phyloP scores from a whole-genome alignment of 2,888 invertebrate species.

The Acanthopleura granulata region DNA sequence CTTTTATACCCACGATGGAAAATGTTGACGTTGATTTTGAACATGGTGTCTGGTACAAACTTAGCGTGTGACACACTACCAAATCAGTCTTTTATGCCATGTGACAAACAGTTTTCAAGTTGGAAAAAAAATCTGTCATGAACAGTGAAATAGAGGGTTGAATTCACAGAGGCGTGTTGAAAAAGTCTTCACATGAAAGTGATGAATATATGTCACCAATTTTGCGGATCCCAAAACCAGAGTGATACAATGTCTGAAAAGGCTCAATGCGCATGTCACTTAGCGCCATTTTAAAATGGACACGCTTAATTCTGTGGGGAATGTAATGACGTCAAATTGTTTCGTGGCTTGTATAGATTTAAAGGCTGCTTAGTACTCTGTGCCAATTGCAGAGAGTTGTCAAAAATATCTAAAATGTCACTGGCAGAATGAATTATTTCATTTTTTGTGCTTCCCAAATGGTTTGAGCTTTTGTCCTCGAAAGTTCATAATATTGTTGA shows the following conservation, averaged over 20 bases:
- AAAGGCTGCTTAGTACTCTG: conserved; percentile 32
- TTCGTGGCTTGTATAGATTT: conserved; percentile 32
- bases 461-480: conserved; percentile 22
- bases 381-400: conserved; percentile 23
- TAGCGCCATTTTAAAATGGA: conserved; percentile 39
- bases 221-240: conserved; percentile 29
- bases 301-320: conserved; percentile 26
- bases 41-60: no score
- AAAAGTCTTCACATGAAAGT: not conserved
- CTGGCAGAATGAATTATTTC: conserved; percentile 25
- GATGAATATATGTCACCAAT: conserved; percentile 27
- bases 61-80: no score
- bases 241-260: conserved; percentile 31
- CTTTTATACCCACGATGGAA: no score
- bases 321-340: conserved; percentile 27
- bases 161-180: not conserved
- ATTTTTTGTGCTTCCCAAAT: conserved; percentile 29
- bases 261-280: conserved; percentile 28
- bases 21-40: no score
- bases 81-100: no score
- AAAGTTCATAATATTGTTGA: conserved; percentile 9
- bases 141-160: no score
- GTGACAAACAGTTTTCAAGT: no score
- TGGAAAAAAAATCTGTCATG: no score
- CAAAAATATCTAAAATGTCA: conserved; percentile 31